phyloP scores from a whole-genome alignment of 2,113 vertebrate species.

The Xenopus borealis region DNA sequence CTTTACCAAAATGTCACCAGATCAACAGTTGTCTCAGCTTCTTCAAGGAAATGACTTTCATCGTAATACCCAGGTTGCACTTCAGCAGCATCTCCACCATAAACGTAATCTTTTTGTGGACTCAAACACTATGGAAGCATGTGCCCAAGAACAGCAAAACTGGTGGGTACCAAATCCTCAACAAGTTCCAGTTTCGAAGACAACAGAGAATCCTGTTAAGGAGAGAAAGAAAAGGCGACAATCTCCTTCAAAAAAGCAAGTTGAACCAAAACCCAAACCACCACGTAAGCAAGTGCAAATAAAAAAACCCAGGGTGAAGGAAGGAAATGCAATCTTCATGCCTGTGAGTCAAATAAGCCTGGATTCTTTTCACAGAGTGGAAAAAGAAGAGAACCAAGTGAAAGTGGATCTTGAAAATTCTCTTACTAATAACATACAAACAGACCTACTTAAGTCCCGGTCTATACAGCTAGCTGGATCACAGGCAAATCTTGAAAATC shows the following conservation, averaged over 20 bases:
- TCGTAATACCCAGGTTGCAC: slow-evolving; percentile 85
- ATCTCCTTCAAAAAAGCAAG: slow-evolving; percentile 60
- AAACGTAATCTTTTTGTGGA: slow-evolving; percentile 89
- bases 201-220: slow-evolving; percentile 77
- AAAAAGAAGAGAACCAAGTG: slow-evolving; percentile 46
- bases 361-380: slow-evolving; percentile 63
- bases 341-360: slow-evolving; percentile 80
- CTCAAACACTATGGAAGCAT: slow-evolving; percentile 51
- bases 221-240: slow-evolving; percentile 83
- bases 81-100: slow-evolving; percentile 94
- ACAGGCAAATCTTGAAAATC: slow-evolving; percentile 59
- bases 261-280: slow-evolving; percentile 67
- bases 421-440: slow-evolving; percentile 18
- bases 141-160: slow-evolving; percentile 69
- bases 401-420: slow-evolving; percentile 53
- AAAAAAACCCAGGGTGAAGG: slow-evolving; percentile 85
- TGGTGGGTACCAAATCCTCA: slow-evolving; percentile 70
- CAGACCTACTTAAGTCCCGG: slow-evolving; percentile 51
- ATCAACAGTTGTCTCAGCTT: slow-evolving; percentile 55
- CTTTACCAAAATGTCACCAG: slow-evolving; percentile 61
- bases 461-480: slow-evolving; percentile 59
- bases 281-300: slow-evolving; percentile 81
- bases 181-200: slow-evolving; percentile 46
- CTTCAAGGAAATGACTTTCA: slow-evolving; percentile 58
- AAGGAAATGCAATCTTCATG: slow-evolving; percentile 80